Evolutionary conservation across 30 jellyfish, hydroid and myxozoan species (phyloP), one percentile per base, ranked within the genome.

Genomic region (Sanderia malayensis): DNA sequence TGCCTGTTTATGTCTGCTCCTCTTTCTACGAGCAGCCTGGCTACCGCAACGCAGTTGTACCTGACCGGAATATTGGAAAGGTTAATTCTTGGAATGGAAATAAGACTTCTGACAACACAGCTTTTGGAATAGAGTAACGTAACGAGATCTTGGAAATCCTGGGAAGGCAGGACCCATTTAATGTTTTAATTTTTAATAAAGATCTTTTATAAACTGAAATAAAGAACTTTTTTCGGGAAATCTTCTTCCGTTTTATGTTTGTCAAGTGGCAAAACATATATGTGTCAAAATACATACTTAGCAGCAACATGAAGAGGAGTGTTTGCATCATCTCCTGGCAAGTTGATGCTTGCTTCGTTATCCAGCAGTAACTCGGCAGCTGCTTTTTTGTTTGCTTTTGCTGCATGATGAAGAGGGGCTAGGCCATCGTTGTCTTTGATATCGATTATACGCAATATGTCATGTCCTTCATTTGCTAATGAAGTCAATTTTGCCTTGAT

Each of bases 261-360:
- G 24, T 13, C 9, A 63, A 8, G 22, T 6, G 24, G 24, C 24
- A 26, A 6, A 57, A 4, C 11, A 57, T 4, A 57, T 11, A 41
- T 41, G 8, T 6, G 9, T 10, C 73, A 34, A 68, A 68, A 41
- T 0, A 68, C 85, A 22, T 76, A 89, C 97, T 77, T 89, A 25
- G 97, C 93, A 0, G 97, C 97, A 20, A 89, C 44, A 67, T 81
- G 97, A 26, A 89, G 86, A 0, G 97, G 95, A 15, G 95, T 89
- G 65, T 91, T 83, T 17, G 49, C 49, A 62, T 83, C 95, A 19
- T 89, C 95, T 25, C 93, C 95, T 13, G 67, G 37, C 20, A 63
- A 41, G 34, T 89, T 95, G 53, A 89, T 85, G 44, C 34, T 46
- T 0, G 95, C 94, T 2, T 88, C 94, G 46, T 46, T 47, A 1